phyloP scores from a whole-genome alignment of 1,140 invertebrate genomes.

The Hylyphantes graminicola region DNA sequence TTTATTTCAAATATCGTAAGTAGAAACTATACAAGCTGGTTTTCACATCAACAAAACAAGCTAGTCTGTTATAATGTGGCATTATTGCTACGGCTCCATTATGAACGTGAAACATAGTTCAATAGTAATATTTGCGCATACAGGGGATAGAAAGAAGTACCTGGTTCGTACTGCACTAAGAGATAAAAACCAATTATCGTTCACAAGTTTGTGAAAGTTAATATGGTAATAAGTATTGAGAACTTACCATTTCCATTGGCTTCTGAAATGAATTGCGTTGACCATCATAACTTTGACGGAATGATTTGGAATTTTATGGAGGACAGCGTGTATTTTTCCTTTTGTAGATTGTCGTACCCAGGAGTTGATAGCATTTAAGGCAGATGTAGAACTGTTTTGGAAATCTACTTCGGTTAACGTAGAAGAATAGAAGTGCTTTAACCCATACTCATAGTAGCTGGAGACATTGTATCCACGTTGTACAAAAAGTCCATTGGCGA shows the following conservation, averaged over 20 bases:
- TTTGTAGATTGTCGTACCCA: slow-evolving; percentile 79
- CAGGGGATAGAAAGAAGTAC: too few species aligned
- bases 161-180: too few species aligned
- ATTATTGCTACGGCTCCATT: too few species aligned
- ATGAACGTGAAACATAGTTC: too few species aligned
- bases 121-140: too few species aligned
- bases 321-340: slow-evolving; percentile 76
- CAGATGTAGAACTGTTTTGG: slow-evolving; percentile 67
- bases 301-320: slow-evolving; percentile 61
- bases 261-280: slow-evolving; percentile 86
- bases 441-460: slow-evolving; percentile 41
- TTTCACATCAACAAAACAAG: too few species aligned
- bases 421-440: slow-evolving; percentile 67
- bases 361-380: slow-evolving; percentile 75
- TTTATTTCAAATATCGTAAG: too few species aligned
- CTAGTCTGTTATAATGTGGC: too few species aligned
- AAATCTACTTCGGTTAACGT: slow-evolving; percentile 77
- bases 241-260: slow-evolving; percentile 74
- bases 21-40: too few species aligned
- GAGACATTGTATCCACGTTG: slow-evolving; percentile 57
- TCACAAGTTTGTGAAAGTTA: too few species aligned
- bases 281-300: slow-evolving; percentile 70
- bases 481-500: slow-evolving; percentile 62
- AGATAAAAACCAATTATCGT: too few species aligned
- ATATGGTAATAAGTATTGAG: not conserved